Conservation (phyloP, 2,113 vertebrate genomes). For the Tetrax tetrax region DNA sequence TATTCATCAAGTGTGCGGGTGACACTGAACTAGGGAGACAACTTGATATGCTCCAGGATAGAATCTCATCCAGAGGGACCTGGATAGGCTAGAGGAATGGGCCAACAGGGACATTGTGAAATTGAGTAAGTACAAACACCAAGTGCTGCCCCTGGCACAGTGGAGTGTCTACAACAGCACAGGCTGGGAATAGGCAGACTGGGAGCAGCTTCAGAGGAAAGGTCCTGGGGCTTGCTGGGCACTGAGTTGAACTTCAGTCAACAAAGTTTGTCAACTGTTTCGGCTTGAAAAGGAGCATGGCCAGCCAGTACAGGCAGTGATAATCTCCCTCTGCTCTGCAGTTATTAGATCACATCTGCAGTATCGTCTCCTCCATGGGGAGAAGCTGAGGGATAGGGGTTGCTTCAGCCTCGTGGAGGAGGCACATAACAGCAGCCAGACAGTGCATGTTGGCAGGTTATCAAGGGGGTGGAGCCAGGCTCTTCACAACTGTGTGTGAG, state of each 20-base stretch:
- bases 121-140: neutral
- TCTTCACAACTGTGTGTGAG: rapidly evolving
- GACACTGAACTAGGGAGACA: neutral
- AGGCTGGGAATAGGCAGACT: neutral
- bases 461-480: neutral
- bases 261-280: neutral
- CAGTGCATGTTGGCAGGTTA: neutral
- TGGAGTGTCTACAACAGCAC: neutral
- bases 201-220: neutral
- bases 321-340: neutral
- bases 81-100: neutral
- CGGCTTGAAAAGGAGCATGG: neutral
- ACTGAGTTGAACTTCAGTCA: neutral
- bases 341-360: neutral
- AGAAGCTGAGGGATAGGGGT: neutral
- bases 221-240: rapidly evolving
- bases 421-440: neutral
- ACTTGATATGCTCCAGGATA: neutral
- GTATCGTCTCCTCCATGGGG: neutral
- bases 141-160: neutral
- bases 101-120: neutral
- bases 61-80: neutral
- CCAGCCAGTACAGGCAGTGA: neutral
- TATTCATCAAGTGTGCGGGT: neutral
- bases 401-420: neutral